Evolutionary conservation across 2,113 vertebrate genomes (phyloP).

Genomic region (Murina feae): DNA sequence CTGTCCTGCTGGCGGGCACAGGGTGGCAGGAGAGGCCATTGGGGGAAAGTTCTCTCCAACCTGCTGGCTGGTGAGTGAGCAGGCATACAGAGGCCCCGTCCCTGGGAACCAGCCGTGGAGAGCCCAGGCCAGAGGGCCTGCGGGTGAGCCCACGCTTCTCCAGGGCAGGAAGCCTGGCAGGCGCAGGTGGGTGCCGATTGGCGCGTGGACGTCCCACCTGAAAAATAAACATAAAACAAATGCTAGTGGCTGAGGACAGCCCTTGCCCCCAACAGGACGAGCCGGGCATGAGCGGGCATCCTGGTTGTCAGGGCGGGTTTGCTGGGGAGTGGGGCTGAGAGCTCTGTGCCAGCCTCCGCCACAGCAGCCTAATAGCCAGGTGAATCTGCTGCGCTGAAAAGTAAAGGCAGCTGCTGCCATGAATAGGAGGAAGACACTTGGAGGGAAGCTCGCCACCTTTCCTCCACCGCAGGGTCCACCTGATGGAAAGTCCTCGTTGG

Average conservation of each 20-base stretch:
- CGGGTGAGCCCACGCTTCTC: background rate
- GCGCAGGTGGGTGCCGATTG: background rate
- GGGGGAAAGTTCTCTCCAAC: background rate
- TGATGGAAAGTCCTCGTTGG: background rate
- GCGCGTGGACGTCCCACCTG: background rate
- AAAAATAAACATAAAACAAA: background rate
- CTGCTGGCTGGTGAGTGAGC: background rate
- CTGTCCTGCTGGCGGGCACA: background rate
- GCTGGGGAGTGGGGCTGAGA: background rate
- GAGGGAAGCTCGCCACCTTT: background rate
- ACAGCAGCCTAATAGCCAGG: background rate
- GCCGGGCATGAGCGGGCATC: background rate
- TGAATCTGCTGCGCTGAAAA: too few relatives aligned
- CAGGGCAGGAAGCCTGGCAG: too few relatives aligned
- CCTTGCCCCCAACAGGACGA: background rate
- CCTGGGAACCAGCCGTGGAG: background rate
- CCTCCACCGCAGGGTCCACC: background rate
- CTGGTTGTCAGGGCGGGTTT: background rate
- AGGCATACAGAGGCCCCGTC: background rate
- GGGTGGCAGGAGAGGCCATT: background rate
- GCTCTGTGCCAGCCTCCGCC: background rate
- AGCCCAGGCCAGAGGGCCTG: background rate
- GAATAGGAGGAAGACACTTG: too few relatives aligned
- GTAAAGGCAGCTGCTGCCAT: background rate
- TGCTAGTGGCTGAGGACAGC: background rate